Evolutionary conservation across 2,113 vertebrate species (phyloP).

Genomic region (Gavialis gangeticus): DNA sequence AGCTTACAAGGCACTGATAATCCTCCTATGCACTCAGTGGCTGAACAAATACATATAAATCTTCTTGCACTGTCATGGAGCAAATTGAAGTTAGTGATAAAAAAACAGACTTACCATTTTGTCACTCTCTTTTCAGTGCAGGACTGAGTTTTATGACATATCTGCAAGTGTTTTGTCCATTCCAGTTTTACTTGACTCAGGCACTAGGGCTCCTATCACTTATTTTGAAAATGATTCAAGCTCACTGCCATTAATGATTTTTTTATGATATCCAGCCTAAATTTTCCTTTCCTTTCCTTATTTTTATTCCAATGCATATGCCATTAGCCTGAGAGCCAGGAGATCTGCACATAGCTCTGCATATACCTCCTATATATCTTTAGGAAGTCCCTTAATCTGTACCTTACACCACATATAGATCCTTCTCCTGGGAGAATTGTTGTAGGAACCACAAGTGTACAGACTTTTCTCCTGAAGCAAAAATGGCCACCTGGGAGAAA

Average conservation of each 20-base stretch:
- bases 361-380: not conserved
- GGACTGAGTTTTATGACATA: not conserved
- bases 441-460: no score
- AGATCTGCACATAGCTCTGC: not conserved
- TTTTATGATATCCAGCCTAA: not conserved
- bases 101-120: not conserved
- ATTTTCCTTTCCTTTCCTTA: not conserved
- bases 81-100: not conserved
- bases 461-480: no score
- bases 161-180: not conserved
- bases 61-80: slow-evolving; percentile 53
- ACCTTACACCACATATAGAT: no score
- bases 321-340: not conserved
- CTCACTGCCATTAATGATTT: not conserved
- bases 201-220: not conserved
- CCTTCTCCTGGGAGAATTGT: no score
- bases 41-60: slow-evolving; percentile 46
- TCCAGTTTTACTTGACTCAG: not conserved
- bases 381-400: not conserved
- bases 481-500: no score
- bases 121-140: not conserved
- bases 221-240: not conserved
- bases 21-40: slow-evolving; percentile 69
- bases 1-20: slow-evolving; percentile 69
- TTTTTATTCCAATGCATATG: not conserved